These are phyloP conservation scores for Thinocorus orbignyianus DNA, from an alignment of 2,113 vertebrate genomes.

Conservation along the genomic window DNA sequence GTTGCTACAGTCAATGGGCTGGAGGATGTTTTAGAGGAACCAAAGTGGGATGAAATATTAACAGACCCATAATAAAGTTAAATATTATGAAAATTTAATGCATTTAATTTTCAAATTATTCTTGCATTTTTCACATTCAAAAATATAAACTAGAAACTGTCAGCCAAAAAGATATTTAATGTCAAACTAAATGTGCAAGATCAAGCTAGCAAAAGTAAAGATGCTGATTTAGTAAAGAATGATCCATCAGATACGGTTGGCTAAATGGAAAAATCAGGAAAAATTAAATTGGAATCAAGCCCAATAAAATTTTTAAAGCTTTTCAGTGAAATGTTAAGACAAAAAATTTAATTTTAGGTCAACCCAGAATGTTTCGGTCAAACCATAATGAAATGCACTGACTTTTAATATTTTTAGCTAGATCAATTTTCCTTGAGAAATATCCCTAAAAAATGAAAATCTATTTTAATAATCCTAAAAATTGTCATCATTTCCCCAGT, in stretches of 20 bases:
- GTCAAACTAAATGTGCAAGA: background rate
- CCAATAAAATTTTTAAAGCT: background rate
- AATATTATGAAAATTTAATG: constrained; percentile 4
- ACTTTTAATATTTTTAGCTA: background rate
- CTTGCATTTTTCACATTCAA: background rate
- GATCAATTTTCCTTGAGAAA: background rate
- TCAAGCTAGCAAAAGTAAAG: background rate
- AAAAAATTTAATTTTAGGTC: background rate
- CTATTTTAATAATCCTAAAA: background rate
- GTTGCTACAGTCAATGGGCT: background rate
- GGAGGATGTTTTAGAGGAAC: constrained; percentile 5
- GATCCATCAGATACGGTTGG: background rate
- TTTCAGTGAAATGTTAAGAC: background rate
- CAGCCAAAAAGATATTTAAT: background rate
- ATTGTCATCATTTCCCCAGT: background rate
- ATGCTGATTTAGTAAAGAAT: background rate
- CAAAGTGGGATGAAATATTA: constrained; percentile 34
- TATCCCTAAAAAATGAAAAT: background rate
- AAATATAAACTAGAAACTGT: background rate
- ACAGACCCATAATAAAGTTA: background rate
- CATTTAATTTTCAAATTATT: constrained; percentile 1
- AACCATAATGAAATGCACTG: background rate
- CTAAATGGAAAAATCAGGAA: background rate
- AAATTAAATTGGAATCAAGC: background rate
- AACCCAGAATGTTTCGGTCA: background rate